Evolutionary conservation across 2,888 invertebrate species (phyloP), one percentile per base, ranked within the genome.

Genomic region (Microplitis deprimator): DNA sequence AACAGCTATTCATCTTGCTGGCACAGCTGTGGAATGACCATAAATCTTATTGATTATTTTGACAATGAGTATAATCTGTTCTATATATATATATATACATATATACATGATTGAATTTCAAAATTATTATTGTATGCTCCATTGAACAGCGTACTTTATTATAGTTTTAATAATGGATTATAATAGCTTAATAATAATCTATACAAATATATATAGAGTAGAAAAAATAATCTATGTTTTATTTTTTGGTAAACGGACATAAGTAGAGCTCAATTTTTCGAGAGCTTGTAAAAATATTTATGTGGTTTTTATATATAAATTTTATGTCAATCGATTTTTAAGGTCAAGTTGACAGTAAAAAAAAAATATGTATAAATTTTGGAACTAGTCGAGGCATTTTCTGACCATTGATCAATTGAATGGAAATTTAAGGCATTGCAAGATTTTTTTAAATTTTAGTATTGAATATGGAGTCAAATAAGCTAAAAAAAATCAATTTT

Each of bases 21-120:
- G n/a, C 50, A 67, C 73, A 50, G 38, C 50, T 73, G 67, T 60
- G 65, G n/a, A 73, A 73, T 73, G 50, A 67, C 59, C 73, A 73
- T 65, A 65, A 65, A 73, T 67, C 29, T 59, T 59, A 73, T 73
- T 65, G 67, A 73, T 73, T 73, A 67, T 67, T 60, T 73, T 29
- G 50, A 50, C 59, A 50, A 67, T 50, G 8, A 50, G 29, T 65
- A 38, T 65, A 65, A 29, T 65, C 29, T 65, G 13, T 29, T 62
- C 16, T 62, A 10, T 8, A 13, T 20, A 8, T 62, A 20, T 29
- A 13, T 65, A 38, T 29, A 20, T 29, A 38, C 38, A 3, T 7
- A 13, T 29, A 29, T 38, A 65, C 13, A 65, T 13, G 38, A 13
- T 65, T 20, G 65, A 13, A 29, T 62, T 62, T 62, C n/a, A 7